Evolutionary conservation across 2,888 invertebrate species (phyloP).

Genomic region (Meloe dianella): DNA sequence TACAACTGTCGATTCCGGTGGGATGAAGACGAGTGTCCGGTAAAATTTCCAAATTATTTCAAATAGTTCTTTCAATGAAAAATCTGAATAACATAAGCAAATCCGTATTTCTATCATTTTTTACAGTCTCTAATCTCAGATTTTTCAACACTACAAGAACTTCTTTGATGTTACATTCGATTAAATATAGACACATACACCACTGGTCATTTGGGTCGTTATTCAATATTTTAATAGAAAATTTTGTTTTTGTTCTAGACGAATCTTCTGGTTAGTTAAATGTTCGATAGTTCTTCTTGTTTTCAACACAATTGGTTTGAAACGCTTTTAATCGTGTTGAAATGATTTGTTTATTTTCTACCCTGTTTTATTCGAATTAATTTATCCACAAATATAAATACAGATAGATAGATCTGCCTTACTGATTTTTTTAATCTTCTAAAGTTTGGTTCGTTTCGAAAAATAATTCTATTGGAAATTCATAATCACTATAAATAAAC

Average conservation of each 20-base stretch:
- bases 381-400: background rate
- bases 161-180: background rate
- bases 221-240: background rate
- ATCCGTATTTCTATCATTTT: too few relatives aligned
- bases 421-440: constrained; percentile 4
- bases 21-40: constrained; percentile 74
- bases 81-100: background rate
- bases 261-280: constrained; percentile 26
- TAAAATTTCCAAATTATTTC: constrained; percentile 49
- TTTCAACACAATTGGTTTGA: constrained; percentile 24
- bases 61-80: background rate
- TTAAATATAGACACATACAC: background rate
- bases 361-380: background rate
- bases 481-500: background rate
- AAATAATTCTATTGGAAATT: constrained; percentile 5
- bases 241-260: constrained; percentile 29
- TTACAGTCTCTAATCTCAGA: background rate
- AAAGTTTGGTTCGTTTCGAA: background rate
- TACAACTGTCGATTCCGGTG: constrained; percentile 83
- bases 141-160: background rate
- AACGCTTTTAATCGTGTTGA: constrained; percentile 10
- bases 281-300: constrained; percentile 2
- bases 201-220: background rate
- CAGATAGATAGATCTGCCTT: background rate
- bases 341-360: background rate